phyloP scores from a whole-genome alignment of 2,888 invertebrate species.

The Drosophila sordidula region DNA sequence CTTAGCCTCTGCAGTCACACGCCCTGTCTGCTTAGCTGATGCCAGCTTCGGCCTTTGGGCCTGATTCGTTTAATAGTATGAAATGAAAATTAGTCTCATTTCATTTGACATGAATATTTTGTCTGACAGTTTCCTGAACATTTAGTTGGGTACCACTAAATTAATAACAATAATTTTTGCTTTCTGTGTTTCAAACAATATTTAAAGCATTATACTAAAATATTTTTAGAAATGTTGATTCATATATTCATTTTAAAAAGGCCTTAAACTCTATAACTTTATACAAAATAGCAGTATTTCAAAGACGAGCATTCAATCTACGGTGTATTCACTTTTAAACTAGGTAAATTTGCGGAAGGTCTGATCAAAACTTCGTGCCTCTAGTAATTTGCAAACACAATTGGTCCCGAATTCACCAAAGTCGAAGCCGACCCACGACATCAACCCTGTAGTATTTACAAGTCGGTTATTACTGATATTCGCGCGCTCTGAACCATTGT shows the following conservation, averaged over 20 bases:
- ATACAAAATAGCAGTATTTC: background rate
- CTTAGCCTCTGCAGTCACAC: constrained; percentile 39
- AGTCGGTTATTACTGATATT: constrained; percentile 79
- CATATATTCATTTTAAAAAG: constrained; percentile 11
- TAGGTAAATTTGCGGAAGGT: constrained; percentile 12
- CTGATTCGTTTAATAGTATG: constrained; percentile 52
- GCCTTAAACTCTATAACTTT: background rate
- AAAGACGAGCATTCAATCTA: background rate
- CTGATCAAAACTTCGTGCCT: constrained; percentile 40
- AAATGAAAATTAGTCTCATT: constrained; percentile 66
- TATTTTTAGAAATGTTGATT: background rate
- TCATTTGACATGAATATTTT: constrained; percentile 53
- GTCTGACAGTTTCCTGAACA: constrained; percentile 24
- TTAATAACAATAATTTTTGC: background rate
- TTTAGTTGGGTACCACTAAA: constrained; percentile 12
- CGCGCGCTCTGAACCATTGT: constrained; percentile 71
- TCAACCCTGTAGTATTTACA: constrained; percentile 55
- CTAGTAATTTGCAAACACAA: constrained; percentile 42
- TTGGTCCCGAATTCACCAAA: constrained; percentile 31
- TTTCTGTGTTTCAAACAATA: background rate
- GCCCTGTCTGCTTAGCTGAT: constrained; percentile 55
- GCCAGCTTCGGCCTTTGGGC: constrained; percentile 27
- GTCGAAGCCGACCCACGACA: constrained; percentile 49
- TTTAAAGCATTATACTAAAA: too few species aligned
- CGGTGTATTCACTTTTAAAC: background rate